These are phyloP conservation scores for Rhegmatorhina hoffmannsi DNA, from an alignment of 2,113 vertebrate genomes.

Conservation along the genomic window DNA sequence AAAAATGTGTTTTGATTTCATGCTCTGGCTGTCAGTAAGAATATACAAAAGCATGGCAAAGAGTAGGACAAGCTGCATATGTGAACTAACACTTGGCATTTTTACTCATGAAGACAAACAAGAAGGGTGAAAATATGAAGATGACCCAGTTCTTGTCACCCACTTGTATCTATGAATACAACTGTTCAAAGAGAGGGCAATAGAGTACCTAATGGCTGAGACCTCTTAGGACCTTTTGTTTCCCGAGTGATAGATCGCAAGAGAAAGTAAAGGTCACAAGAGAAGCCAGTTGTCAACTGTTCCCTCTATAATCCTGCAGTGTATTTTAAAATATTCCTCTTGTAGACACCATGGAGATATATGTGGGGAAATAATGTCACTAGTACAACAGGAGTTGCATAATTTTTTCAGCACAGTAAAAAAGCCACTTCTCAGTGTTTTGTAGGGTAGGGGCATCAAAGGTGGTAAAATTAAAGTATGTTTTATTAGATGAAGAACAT, in stretches of 20 bases:
- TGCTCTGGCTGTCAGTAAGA: not conserved
- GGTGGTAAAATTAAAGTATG: not conserved
- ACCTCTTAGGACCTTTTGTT: constrained; percentile 5
- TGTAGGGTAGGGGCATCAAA: not conserved
- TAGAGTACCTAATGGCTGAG: not conserved
- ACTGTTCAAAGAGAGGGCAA: not conserved
- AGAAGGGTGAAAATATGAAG: not conserved
- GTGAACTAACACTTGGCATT: not conserved
- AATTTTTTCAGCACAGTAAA: not conserved
- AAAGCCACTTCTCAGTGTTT: not conserved
- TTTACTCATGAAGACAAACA: not conserved
- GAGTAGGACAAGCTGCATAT: not conserved
- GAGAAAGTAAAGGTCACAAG: constrained; percentile 31
- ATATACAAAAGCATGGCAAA: not conserved
- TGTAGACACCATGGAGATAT: not conserved
- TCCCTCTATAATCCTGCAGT: not conserved
- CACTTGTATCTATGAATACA: not conserved
- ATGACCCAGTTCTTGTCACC: not conserved
- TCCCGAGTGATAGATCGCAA: not conserved
- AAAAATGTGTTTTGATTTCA: not conserved
- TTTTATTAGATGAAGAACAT: not conserved
- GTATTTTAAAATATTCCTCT: constrained; percentile 20
- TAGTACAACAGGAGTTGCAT: not conserved
- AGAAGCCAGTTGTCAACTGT: not conserved
- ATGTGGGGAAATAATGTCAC: constrained; percentile 24